These are phyloP conservation scores for Hirundichthys speculiger DNA, from an alignment of 2,113 vertebrate genomes.

Conservation along the genomic window DNA sequence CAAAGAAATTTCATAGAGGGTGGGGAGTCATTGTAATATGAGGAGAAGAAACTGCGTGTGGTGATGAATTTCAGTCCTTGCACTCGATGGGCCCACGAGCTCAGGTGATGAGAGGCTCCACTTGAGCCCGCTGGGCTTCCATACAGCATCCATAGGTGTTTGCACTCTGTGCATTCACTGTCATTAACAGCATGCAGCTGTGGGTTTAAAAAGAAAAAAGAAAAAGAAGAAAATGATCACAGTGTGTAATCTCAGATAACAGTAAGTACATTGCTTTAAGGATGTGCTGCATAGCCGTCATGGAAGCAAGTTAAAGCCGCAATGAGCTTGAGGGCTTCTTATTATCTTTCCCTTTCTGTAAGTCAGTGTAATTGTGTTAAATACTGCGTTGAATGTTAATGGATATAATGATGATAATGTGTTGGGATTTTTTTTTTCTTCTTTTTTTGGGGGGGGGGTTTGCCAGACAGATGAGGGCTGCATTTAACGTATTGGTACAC, in stretches of 20 bases:
- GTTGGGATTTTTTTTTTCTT: too few species aligned
- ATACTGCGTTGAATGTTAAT: too few species aligned
- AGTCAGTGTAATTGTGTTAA: too few species aligned
- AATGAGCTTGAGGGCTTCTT: conserved; percentile 7
- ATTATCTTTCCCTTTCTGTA: not conserved
- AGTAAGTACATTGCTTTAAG: conserved; percentile 20
- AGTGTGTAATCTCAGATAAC: conserved; percentile 57
- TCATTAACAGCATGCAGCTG: conserved; percentile 57
- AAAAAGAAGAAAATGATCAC: conserved; percentile 56
- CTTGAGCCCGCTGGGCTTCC: conserved; percentile 39
- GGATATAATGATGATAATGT: too few species aligned
- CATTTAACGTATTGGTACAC: too few species aligned
- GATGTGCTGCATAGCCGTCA: conserved; percentile 23
- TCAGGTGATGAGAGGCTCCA: conserved; percentile 42
- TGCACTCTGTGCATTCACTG: conserved; percentile 28
- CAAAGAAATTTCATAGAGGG: conserved; percentile 45
- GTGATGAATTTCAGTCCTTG: conserved; percentile 33
- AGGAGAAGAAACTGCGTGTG: conserved; percentile 48
- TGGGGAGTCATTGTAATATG: conserved; percentile 47
- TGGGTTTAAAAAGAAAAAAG: conserved; percentile 44
- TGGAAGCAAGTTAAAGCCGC: conserved; percentile 19
- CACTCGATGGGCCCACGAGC: conserved; percentile 25
- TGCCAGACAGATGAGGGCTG: too few species aligned
- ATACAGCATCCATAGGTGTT: conserved; percentile 27
- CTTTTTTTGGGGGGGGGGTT: too few species aligned